These are phyloP conservation scores for Platysteira castanea DNA, from an alignment of 2,113 vertebrate species.

Conservation along the genomic window DNA sequence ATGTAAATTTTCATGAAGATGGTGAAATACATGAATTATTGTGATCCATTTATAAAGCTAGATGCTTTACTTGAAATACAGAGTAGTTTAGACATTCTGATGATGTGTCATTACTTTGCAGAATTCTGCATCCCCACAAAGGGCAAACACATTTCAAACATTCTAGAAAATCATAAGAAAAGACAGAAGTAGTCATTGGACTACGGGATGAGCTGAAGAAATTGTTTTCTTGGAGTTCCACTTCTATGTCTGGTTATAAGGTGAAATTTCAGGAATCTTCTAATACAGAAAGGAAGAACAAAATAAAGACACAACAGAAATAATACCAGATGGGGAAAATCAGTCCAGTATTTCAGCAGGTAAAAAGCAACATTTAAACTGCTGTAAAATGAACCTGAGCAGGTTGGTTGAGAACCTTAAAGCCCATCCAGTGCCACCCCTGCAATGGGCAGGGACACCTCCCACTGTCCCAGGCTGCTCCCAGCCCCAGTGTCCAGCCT, in stretches of 20 bases:
- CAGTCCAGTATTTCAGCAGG: not conserved
- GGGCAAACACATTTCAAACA: not conserved
- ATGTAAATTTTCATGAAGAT: not conserved
- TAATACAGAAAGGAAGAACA: not conserved
- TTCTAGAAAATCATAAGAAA: not conserved
- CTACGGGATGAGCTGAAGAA: not conserved
- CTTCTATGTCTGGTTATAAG: not conserved
- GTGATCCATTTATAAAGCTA: not conserved
- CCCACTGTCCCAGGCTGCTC: not conserved
- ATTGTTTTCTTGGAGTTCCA: not conserved
- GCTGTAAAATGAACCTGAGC: not conserved
- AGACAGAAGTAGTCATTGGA: not conserved
- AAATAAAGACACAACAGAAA: not conserved
- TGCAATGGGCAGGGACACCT: not conserved
- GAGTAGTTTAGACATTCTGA: not conserved
- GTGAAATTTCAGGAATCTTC: not conserved
- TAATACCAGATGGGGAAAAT: not conserved
- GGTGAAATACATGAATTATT: not conserved
- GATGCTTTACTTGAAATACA: not conserved
- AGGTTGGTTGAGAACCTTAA: not conserved
- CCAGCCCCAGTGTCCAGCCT: not conserved
- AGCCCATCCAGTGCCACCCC: fast-evolving
- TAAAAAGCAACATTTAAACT: not conserved
- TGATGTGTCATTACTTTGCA: not conserved
- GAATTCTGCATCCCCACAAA: not conserved